Percentiles rank a stretch among this genome's conserved stretches.
Conservation (phyloP, 2,797 vertebrate genomes). For the Danio aesculapii region DNA sequence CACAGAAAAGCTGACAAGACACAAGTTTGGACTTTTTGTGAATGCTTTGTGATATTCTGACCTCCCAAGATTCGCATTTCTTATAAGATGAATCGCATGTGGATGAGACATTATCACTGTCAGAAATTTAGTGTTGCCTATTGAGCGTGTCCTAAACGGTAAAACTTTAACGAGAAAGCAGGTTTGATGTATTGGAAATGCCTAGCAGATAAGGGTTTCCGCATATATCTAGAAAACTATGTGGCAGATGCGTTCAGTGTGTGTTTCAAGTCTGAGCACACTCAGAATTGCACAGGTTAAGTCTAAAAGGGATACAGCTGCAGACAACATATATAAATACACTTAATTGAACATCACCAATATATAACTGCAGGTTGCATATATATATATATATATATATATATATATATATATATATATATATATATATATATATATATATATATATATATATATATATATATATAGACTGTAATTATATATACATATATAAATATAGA, state of each 20-base stretch:
- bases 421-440: too few species aligned
- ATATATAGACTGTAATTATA: too few species aligned
- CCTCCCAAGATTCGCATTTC: constrained; percentile 16
- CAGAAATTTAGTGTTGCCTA: neutral
- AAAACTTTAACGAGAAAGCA: neutral
- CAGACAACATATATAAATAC: too few species aligned
- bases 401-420: too few species aligned
- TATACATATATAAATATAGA: too few species aligned
- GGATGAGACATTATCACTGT: constrained; percentile 29
- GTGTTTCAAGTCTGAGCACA: neutral
- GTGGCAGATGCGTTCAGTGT: constrained; percentile 19
- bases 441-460: too few species aligned
- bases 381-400: too few species aligned
- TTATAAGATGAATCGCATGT: neutral
- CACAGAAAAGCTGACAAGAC: constrained; percentile 48
- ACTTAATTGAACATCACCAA: too few species aligned
- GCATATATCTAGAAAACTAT: constrained; percentile 4
- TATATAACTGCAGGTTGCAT: too few species aligned
- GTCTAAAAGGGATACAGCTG: too few species aligned
- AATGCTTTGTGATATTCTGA: constrained; percentile 34
- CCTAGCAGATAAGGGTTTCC: constrained; percentile 9
- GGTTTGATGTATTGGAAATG: constrained; percentile 25
- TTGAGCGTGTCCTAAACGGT: constrained; percentile 19
- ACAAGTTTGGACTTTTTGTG: constrained; percentile 28
- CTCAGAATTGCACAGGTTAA: too few species aligned